Evolutionary conservation across 2,113 vertebrate genomes (phyloP), one percentile per base, ranked within the genome.

Genomic region (Dicaeum eximium): DNA sequence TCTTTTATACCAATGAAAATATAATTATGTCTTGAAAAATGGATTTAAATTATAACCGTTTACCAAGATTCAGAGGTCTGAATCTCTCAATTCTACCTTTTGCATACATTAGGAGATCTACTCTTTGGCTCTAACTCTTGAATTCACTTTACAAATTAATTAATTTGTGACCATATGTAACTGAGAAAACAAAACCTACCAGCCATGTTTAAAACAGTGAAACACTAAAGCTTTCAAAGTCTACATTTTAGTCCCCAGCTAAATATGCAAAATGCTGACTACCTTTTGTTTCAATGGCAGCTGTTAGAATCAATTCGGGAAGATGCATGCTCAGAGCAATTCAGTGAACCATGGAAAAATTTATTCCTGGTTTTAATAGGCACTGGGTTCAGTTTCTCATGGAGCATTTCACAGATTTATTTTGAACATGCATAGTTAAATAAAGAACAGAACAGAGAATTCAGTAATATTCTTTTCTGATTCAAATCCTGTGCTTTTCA

Each of bases 341-440:
- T 91, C 60, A 82, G 31, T 51, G 51, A 90, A 60, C n/a, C 48
- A 60, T n/a, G 22, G 45, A 82, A 80, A 79, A 84, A 73, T 54
- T 27, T 90, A 64, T 16, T 92, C 10, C 35, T 42, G 10, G 7
- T 15, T 82, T 92, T 90, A 86, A 60, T 28, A 64, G 57, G 30
- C 74, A 31, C 27, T 60, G 11, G 24, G 9, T 80, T 88, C 61
- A 82, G 30, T 30, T 92, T 90, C 53, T 80, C 19, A 77, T 9
- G 31, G 11, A 66, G 33, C 3, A 60, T 80, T 81, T 93, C 69
- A 65, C 21, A 75, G 53, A 69, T 90, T 51, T 89, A 25, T 90
- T 85, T 92, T 69, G 38, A 66, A 72, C 31, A 61, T 85, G 22
- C 24, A n/a, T 31, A 89, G n/a, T 51, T 80, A 87, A 94, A 82